Conservation (phyloP, 2,797 vertebrate genomes). For the Pyrocephalus nanus region DNA sequence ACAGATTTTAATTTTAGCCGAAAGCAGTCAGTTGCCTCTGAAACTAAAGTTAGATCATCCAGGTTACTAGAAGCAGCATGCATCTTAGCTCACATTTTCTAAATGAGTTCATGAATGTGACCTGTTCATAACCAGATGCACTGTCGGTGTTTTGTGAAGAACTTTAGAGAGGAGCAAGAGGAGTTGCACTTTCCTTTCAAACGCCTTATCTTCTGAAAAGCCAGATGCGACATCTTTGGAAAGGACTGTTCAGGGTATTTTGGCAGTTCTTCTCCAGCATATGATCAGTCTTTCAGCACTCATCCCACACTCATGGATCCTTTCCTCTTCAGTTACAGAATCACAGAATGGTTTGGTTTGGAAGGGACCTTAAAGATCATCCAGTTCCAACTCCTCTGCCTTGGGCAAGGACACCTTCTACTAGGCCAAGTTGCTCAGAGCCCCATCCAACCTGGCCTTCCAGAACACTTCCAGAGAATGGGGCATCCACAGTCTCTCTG, state of each 20-base stretch:
- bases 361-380: neutral
- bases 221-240: neutral
- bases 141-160: rapidly evolving
- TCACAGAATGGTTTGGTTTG: neutral
- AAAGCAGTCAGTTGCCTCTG: neutral
- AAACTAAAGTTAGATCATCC: neutral
- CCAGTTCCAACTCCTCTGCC: neutral
- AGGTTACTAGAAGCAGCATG: neutral
- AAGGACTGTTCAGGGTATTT: neutral
- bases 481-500: neutral
- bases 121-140: neutral
- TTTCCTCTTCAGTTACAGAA: neutral
- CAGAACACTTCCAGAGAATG: neutral
- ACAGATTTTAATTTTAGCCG: neutral
- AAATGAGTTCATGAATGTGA: neutral
- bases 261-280: neutral
- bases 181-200: neutral
- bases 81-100: neutral
- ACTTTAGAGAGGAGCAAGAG: neutral
- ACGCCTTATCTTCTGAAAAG: neutral
- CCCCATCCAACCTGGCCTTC: neutral
- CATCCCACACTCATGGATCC: neutral
- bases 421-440: neutral
- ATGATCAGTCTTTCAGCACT: neutral
- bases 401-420: neutral